Evolutionary conservation across 2,888 invertebrate genomes (phyloP), one percentile per base, ranked within the genome.

Genomic region (Escarpia spicata): DNA sequence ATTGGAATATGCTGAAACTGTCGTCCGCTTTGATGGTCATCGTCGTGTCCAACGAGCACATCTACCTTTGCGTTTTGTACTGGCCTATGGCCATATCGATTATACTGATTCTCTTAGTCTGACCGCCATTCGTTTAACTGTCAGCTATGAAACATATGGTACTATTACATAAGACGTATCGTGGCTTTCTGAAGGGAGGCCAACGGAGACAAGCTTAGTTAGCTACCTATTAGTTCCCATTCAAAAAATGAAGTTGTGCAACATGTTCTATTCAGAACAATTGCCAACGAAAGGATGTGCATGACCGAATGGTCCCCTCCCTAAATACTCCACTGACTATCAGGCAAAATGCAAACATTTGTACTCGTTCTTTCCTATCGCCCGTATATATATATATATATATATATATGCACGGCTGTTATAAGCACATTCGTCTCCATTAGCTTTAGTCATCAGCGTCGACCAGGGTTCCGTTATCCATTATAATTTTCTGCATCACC

Each of bases 401-500:
- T 37, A 37, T 37, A 37, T 37, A 37, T 75, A 75, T 75, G 75
- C 75, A 75, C 19, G 75, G 26, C 26, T 26, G 19, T 75, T 75
- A 26, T 75, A 75, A 3, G 75, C 19, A 26, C 75, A 75, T 75
- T 75, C 26, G 6, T 75, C 75, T 75, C 19, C 75, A 75, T 75
- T 75, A 26, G 75, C 75, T 75, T 26, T 4, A 2, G 75, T 75
- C 75, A 6, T 26, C 75, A 75, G 26, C 75, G 15, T 75, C n/a
- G 19, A 75, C 75, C 19, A 26, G n/a, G 0, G 4, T 75, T 75
- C 75, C 75, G 19, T 75, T 75, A 75, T 26, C 75, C 75, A 26
- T 75, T 75, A 75, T 75, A 75, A 75, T 75, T 75, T 75, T 75
- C 75, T 75, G 75, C 75, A 75, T 75, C 75, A 8, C 75, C 75